These are phyloP conservation scores for Rotaria magnacalcarata DNA, from an alignment of 2,888 invertebrate genomes.

Conservation along the genomic window DNA sequence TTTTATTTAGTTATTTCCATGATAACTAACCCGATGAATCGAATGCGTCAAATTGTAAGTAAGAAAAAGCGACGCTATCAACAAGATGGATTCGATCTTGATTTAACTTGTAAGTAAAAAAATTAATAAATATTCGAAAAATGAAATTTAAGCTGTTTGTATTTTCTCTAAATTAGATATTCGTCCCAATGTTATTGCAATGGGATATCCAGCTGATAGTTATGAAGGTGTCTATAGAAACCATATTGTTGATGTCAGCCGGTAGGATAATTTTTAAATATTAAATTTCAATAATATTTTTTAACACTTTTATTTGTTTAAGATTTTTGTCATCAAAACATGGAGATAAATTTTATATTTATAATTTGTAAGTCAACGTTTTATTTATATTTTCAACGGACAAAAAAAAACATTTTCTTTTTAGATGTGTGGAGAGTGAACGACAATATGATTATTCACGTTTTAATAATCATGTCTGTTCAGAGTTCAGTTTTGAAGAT, in stretches of 20 bases:
- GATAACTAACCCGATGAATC: conserved; percentile 20
- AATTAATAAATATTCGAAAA: too few species aligned
- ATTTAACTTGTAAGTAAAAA: conserved; percentile 37
- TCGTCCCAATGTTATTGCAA: conserved; percentile 39
- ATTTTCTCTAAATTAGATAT: conserved; percentile 31
- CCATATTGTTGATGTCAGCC: conserved; percentile 23
- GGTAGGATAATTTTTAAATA: not conserved
- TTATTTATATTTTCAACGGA: not conserved
- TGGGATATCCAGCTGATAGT: conserved; percentile 46
- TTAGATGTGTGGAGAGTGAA: conserved; percentile 41
- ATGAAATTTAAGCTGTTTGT: too few species aligned
- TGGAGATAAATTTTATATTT: conserved; percentile 32
- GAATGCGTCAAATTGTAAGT: conserved; percentile 40
- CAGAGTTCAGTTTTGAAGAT: conserved; percentile 40
- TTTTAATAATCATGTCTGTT: conserved; percentile 41
- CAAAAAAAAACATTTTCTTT: not conserved
- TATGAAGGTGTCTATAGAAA: conserved; percentile 35
- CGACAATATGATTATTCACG: conserved; percentile 40
- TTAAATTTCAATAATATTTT: not conserved
- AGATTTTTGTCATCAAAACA: conserved; percentile 33
- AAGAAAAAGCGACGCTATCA: conserved; percentile 42
- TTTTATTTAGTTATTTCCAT: not conserved
- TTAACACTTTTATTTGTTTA: not conserved
- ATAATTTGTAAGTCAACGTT: not conserved
- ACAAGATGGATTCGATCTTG: conserved; percentile 42